These are phyloP conservation scores for Aphyosemion australe DNA, from an alignment of 2,113 vertebrate species.

Conservation along the genomic window DNA sequence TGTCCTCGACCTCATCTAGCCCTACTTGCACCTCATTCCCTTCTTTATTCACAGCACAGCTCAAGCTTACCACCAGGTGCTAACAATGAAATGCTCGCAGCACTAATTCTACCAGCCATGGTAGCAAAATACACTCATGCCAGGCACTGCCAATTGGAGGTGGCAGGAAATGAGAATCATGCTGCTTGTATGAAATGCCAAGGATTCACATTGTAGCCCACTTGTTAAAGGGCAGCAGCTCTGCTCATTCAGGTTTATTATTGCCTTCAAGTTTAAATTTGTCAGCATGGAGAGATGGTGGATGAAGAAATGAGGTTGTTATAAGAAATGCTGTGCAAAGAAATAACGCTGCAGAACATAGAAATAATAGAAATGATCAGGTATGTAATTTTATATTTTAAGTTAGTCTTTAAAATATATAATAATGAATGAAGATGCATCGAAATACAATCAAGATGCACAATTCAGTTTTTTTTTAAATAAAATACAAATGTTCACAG, in stretches of 20 bases:
- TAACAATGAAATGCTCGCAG: background rate
- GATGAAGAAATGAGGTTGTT: background rate
- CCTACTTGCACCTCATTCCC: background rate
- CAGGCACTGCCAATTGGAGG: background rate
- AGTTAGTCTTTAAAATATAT: too few species aligned
- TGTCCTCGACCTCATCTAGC: conserved; percentile 3
- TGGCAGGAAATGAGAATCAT: background rate
- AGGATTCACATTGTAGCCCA: background rate
- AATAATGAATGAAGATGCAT: too few species aligned
- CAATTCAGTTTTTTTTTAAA: too few species aligned
- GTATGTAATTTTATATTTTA: too few species aligned
- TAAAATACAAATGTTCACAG: too few species aligned
- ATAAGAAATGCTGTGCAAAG: too few species aligned
- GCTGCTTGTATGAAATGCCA: background rate
- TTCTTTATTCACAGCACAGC: conserved; percentile 1
- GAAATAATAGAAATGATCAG: too few species aligned
- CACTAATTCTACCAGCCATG: background rate
- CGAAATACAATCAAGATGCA: too few species aligned
- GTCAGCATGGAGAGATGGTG: background rate
- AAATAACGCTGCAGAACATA: too few species aligned
- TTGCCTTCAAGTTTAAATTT: background rate
- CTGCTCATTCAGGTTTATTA: background rate
- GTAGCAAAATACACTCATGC: background rate
- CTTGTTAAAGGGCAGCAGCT: background rate
- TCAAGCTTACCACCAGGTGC: background rate